Percentiles rank a stretch among this genome's conserved stretches.
Evolutionary conservation across 2,797 vertebrate species (phyloP).

Genomic region (Onychomys torridus): DNA sequence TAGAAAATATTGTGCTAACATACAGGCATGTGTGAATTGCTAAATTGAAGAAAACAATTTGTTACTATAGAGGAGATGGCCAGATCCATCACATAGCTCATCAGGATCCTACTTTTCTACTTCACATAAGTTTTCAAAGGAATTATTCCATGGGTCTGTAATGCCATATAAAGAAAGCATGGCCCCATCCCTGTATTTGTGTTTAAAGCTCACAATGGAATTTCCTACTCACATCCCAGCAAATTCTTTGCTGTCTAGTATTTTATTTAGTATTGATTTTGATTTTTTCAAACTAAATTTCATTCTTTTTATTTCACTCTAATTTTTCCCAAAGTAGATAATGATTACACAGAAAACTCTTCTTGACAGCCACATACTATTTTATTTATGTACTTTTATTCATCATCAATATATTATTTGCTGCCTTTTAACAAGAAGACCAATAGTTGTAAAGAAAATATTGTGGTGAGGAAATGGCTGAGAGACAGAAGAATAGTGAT

Average conservation of each 20-base stretch:
- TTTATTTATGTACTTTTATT: slow-evolving; percentile 14
- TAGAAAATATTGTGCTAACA: background rate
- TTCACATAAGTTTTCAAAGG: background rate
- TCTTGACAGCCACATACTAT: background rate
- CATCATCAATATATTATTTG: background rate
- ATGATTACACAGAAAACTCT: background rate
- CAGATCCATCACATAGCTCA: background rate
- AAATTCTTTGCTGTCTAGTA: background rate
- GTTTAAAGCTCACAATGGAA: background rate
- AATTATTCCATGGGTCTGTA: background rate
- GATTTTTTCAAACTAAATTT: background rate
- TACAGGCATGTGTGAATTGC: background rate
- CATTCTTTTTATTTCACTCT: background rate
- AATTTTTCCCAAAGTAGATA: slow-evolving; percentile 7
- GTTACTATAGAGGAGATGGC: accelerated
- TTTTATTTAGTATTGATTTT: background rate
- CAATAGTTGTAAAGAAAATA: slow-evolving; percentile 12
- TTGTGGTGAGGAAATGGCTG: background rate
- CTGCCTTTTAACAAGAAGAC: background rate
- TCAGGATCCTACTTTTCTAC: background rate
- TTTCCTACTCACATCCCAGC: background rate
- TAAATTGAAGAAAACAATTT: background rate
- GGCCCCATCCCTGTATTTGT: background rate
- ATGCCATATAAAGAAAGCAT: background rate
- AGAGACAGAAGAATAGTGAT: background rate